A percentile compares a stretch with the other conserved stretches of the same genome.
Evolutionary conservation across 2,888 invertebrate species (phyloP).

Genomic region (Helleia helle): DNA sequence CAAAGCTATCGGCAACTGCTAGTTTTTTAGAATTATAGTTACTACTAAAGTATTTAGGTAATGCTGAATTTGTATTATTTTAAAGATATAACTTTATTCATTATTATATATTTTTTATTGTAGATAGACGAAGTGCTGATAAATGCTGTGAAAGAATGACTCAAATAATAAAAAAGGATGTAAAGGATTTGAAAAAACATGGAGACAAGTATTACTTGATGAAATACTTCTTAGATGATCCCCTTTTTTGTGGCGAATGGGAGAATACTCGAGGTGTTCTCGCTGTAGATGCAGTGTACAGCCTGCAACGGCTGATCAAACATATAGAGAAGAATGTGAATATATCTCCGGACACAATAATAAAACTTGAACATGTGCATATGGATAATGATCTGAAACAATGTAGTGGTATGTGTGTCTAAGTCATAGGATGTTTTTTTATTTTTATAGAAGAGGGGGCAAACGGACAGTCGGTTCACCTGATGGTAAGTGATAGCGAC

Average conservation of each 20-base stretch:
- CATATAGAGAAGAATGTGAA: slow-evolving; percentile 37
- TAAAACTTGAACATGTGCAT: slow-evolving; percentile 9
- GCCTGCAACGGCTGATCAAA: slow-evolving; percentile 38
- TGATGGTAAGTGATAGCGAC: no score
- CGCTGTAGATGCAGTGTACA: slow-evolving; percentile 38
- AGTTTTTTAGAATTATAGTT: neutral
- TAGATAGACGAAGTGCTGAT: slow-evolving; percentile 43
- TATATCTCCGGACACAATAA: slow-evolving; percentile 22
- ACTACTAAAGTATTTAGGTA: no score
- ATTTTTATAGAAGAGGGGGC: no score
- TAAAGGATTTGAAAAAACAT: slow-evolving; percentile 39
- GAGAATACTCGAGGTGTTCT: slow-evolving; percentile 35
- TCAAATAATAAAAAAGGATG: slow-evolving; percentile 44
- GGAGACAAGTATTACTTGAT: slow-evolving; percentile 45
- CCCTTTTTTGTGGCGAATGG: slow-evolving; percentile 39
- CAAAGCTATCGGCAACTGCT: no score
- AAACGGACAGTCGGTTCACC: no score
- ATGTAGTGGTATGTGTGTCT: no score
- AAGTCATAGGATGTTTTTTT: no score
- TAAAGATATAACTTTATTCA: no score
- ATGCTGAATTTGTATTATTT: no score
- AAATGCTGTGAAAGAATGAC: slow-evolving; percentile 42
- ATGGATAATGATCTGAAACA: slow-evolving; percentile 18
- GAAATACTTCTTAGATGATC: slow-evolving; percentile 44
- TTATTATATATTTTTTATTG: slow-evolving; percentile 17